Base-by-base conservation (phyloP, 2,888 invertebrate genomes). In the Phragmatobia fuliginosa region DNA sequence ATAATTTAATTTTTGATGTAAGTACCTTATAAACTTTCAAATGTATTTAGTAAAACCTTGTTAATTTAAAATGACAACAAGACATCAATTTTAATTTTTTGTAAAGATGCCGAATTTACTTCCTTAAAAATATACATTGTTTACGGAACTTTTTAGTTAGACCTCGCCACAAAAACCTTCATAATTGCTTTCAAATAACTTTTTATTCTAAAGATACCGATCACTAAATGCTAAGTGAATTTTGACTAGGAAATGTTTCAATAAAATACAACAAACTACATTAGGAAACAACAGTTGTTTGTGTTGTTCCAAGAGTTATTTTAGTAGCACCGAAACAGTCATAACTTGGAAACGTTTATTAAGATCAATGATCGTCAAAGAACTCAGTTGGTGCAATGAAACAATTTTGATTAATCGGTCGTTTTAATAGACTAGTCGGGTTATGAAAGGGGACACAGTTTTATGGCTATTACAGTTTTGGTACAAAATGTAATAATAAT, bases 351-450 rank as follows among this genome's bases (percentile, higher is more conserved):
- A 73, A 69, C 60, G 67, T 76, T 63, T 60, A 82, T 83, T 80
- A 74, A 77, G 76, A 83, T 72, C 70, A 72, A 84, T 76, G 81
- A 63, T 74, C 66, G 70, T 52, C 66, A 74, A 74, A 70, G 66
- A 70, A 62, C 56, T 32, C 73, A 32, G 67, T 72, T 60, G 62
- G 61, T 70, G 74, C 69, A 76, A 69, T 77, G 62, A 70, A 73
- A 77, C 70, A 67, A 76, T 73, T 84, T 89, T 90, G 89, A 91
- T 91, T 89, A 91, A 92, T 90, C 84, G 85, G 76, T 78, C 75
- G 81, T 86, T 81, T 87, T 89, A 89, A 89, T 90, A 85, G 86
- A 86, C 6, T 18, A 80, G 38, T 10, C 83, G 84, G 41, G 88
- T 89, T 87, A 87, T 81, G 66, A 73, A 76, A 67, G 78, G 74